Percentiles rank a stretch among this genome's conserved stretches.
These are phyloP conservation scores for Dasyprocta punctata DNA, from an alignment of 2,113 vertebrate species.

Conservation along the genomic window DNA sequence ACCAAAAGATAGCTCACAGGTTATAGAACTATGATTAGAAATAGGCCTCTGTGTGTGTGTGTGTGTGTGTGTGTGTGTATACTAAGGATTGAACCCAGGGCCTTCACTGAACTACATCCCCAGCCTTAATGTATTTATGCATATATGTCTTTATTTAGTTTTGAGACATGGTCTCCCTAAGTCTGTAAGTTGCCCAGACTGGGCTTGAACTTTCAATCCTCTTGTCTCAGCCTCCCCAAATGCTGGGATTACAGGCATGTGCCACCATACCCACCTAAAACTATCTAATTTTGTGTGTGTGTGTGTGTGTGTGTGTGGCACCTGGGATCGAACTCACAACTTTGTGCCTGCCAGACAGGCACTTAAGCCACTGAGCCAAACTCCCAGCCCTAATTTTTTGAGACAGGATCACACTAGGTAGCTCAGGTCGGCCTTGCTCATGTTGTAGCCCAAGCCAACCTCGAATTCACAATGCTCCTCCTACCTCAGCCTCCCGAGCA, in stretches of 20 bases:
- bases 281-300: not conserved
- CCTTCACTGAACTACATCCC: not conserved
- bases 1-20: not conserved
- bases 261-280: not conserved
- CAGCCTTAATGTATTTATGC: not conserved
- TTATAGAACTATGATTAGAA: not conserved
- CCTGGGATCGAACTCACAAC: too few species aligned
- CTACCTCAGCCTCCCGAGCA: too few species aligned
- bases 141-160: not conserved
- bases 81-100: not conserved
- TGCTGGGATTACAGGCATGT: not conserved
- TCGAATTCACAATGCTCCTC: too few species aligned
- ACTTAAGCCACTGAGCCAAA: too few species aligned
- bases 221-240: not conserved
- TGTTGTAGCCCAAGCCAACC: too few species aligned
- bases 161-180: not conserved
- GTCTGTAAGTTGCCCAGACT: not conserved
- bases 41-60: not conserved
- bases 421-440: too few species aligned
- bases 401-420: too few species aligned
- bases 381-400: too few species aligned
- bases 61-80: not conserved
- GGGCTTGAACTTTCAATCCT: not conserved
- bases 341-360: too few species aligned
- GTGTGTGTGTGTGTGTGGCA: too few species aligned